A percentile compares a stretch with the other conserved stretches of the same genome.
Conservation (phyloP, 2,797 vertebrate genomes). For the Tarsius wallacei region DNA sequence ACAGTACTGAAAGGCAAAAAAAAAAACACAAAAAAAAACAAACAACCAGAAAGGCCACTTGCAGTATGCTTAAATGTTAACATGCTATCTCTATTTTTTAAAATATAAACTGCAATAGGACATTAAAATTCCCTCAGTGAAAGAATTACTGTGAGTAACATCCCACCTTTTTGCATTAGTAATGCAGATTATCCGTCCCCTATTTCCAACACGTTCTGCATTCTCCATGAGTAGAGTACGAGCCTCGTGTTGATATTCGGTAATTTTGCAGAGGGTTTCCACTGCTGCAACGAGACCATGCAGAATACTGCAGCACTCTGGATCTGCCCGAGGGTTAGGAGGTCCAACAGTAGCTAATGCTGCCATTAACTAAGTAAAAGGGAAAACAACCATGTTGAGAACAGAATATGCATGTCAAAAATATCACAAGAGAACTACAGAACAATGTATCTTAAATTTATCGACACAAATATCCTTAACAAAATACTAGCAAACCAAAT, state of each 20-base stretch:
- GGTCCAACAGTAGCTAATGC: conserved; percentile 97
- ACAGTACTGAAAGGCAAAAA: neutral
- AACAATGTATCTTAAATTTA: neutral
- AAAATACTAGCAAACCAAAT: conserved; percentile 24
- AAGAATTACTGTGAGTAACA: neutral
- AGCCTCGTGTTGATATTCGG: conserved; percentile 96
- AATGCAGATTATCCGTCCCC: conserved; percentile 98
- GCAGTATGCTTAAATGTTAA: neutral
- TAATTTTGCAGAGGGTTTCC: conserved; percentile 97
- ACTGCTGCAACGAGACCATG: conserved; percentile 98
- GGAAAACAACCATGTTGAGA: neutral
- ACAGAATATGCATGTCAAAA: conserved; percentile 5
- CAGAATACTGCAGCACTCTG: conserved; percentile 98
- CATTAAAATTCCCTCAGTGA: neutral
- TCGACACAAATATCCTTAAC: neutral
- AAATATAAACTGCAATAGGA: conserved; percentile 31
- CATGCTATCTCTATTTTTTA: neutral
- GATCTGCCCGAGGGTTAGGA: conserved; percentile 97
- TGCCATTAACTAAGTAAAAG: conserved; percentile 95
- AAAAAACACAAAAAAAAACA: neutral
- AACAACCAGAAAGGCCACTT: conserved; percentile 39
- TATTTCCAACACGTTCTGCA: conserved; percentile 96
- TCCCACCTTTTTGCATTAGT: conserved; percentile 98
- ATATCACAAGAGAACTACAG: conserved; percentile 41
- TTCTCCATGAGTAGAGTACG: conserved; percentile 96